Base-by-base conservation (phyloP, 1,140 invertebrate genomes). In the Apis cerana region DNA sequence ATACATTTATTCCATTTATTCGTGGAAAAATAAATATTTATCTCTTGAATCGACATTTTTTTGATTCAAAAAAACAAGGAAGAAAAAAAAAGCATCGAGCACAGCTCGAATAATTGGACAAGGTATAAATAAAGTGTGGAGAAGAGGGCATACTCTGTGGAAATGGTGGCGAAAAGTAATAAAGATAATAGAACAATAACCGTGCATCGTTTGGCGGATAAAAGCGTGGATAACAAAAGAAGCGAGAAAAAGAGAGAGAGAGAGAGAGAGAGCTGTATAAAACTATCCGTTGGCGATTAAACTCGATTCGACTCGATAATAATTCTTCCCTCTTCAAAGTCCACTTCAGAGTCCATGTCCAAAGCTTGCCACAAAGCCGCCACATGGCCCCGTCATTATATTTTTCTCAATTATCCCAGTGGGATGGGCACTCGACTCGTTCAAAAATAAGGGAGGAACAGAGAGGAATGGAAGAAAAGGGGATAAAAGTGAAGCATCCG, bases 351-450 rank as follows among this genome's bases (percentile, higher is more conserved):
- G 50, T 12, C 19, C 33, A 43, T 50, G 23, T n/a, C 21, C 12
- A 58, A 64, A 33, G 54, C 43, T 15, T 58, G 43, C 54, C 68
- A 71, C 77, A 80, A 80, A 80, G 62, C 80, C 62, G 27, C 56
- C 65, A 52, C 67, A 61, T 48, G 75, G n/a, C 17, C 48, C 15
- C 74, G 56, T 76, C 79, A 67, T 81, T 81, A 75, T 81, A 75
- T 75, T 75, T 69, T 50, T 82, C 80, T 56, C 65, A 82, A 82
- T 82, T 77, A 82, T 77, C 80, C 50, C 33, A 33, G 33, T 23
- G 21, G 71, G 52, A 61, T 64, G 59, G 80, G 21, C 56, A 69
- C 56, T 77, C 74, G 64, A 23, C 23, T 65, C 61, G 23, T 52
- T 27, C 5, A 33, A 27, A 43, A 27, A 65, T 7, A 12, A 15